A percentile compares a stretch with the other conserved stretches of the same genome.
Evolutionary conservation across 2,888 invertebrate species (phyloP).

Genomic region (Rotaria magnacalcarata): DNA sequence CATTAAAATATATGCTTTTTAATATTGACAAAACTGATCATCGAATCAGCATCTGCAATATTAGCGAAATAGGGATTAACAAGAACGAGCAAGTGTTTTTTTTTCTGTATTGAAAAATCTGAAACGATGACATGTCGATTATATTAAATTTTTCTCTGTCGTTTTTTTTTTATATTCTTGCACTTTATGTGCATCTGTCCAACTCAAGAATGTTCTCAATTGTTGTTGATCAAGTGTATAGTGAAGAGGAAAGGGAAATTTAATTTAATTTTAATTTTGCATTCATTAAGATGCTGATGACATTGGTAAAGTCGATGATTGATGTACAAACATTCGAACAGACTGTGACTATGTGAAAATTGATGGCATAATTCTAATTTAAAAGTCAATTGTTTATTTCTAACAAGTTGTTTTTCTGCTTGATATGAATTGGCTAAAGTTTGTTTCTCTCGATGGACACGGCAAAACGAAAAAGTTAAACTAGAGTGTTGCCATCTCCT

Average conservation of each 20-base stretch:
- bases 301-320: slow-evolving; percentile 17
- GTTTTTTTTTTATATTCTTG: background rate
- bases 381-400: slow-evolving; percentile 12
- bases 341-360: slow-evolving; percentile 6
- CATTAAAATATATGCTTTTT: background rate
- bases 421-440: background rate
- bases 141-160: background rate
- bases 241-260: background rate
- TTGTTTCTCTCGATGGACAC: too few species aligned
- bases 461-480: too few species aligned
- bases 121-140: background rate
- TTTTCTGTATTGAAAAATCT: background rate
- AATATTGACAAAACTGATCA: slow-evolving; percentile 23
- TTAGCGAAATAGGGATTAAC: background rate
- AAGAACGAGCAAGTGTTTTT: background rate
- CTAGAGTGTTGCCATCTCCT: too few species aligned
- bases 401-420: background rate
- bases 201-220: background rate
- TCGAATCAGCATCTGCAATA: background rate
- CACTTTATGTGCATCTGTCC: background rate
- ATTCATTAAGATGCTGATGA: slow-evolving; percentile 31
- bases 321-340: background rate
- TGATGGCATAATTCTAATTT: background rate
- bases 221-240: background rate
- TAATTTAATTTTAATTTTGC: background rate